Percentiles rank a stretch among this genome's conserved stretches.
phyloP scores from a whole-genome alignment of 92 coral and sea anemone species.

The Ricordea florida region DNA sequence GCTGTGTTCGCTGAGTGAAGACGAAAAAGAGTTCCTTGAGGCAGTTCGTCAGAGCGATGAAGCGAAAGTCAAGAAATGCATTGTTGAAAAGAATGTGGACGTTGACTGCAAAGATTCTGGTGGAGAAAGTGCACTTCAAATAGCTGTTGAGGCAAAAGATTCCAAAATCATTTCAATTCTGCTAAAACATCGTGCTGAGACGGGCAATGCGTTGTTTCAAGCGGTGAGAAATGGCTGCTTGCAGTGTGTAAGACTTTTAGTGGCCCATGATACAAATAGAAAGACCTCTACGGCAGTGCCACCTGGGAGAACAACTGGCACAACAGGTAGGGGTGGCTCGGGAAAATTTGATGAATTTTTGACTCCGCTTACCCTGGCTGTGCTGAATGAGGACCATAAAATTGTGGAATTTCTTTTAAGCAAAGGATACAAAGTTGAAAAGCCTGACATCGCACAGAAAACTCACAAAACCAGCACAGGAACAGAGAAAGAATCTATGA shows the following conservation, averaged over 20 bases:
- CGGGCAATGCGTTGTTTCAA: constrained; percentile 73
- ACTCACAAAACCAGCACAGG: constrained; percentile 32
- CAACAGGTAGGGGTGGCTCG: background rate
- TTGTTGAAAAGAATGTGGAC: constrained; percentile 31
- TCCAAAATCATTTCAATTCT: constrained; percentile 47
- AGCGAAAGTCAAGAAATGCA: constrained; percentile 42
- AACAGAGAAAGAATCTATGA: constrained; percentile 23
- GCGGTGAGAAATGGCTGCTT: constrained; percentile 68
- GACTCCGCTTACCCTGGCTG: constrained; percentile 85
- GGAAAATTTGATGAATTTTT: constrained; percentile 41
- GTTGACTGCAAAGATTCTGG: constrained; percentile 63
- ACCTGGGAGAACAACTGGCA: background rate
- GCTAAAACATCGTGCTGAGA: constrained; percentile 55
- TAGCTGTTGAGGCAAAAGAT: constrained; percentile 67
- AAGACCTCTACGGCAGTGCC: background rate
- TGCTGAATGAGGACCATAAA: constrained; percentile 71
- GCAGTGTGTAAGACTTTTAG: constrained; percentile 65
- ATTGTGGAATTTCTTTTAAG: constrained; percentile 72
- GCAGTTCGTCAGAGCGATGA: constrained; percentile 68
- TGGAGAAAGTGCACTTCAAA: constrained; percentile 79
- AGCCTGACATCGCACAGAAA: constrained; percentile 60
- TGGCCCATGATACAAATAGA: constrained; percentile 44
- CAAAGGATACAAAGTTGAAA: constrained; percentile 66
- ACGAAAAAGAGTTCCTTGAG: constrained; percentile 62
- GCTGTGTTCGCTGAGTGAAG: background rate